These are phyloP conservation scores for Anodontia alba DNA, from an alignment of 2,888 invertebrate species.

Conservation along the genomic window DNA sequence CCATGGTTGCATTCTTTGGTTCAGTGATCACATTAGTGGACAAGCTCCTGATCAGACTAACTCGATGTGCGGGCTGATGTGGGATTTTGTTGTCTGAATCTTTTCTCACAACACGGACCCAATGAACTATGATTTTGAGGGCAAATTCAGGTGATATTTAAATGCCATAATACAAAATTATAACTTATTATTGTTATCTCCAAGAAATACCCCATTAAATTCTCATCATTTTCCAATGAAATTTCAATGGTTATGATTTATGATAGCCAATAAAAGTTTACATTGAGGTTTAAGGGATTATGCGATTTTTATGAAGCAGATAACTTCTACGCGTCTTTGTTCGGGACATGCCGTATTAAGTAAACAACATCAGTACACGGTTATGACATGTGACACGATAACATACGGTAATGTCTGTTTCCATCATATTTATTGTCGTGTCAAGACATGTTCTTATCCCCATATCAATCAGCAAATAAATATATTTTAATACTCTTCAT, in stretches of 20 bases:
- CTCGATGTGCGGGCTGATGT: no score
- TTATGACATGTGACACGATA: constrained; percentile 17
- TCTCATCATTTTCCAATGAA: constrained; percentile 15
- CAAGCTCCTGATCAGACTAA: no score
- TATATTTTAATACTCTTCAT: no score
- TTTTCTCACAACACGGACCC: no score
- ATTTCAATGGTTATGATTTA: constrained; percentile 16
- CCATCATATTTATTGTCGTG: constrained; percentile 13
- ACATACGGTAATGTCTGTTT: not conserved
- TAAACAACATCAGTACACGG: constrained; percentile 1
- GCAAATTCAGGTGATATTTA: not conserved
- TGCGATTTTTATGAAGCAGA: not conserved
- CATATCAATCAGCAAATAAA: constrained; percentile 30
- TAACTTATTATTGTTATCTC: not conserved
- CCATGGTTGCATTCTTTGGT: no score
- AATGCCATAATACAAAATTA: not conserved
- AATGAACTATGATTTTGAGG: not conserved
- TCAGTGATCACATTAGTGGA: no score
- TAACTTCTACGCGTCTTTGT: not conserved
- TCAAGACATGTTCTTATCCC: constrained; percentile 20
- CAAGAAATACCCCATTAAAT: constrained; percentile 13
- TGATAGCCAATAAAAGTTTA: constrained; percentile 23
- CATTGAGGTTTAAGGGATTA: constrained; percentile 24
- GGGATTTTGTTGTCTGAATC: no score
- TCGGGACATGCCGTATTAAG: not conserved